Base-by-base conservation (phyloP, 1,140 invertebrate genomes). In the Anastrepha obliqua region DNA sequence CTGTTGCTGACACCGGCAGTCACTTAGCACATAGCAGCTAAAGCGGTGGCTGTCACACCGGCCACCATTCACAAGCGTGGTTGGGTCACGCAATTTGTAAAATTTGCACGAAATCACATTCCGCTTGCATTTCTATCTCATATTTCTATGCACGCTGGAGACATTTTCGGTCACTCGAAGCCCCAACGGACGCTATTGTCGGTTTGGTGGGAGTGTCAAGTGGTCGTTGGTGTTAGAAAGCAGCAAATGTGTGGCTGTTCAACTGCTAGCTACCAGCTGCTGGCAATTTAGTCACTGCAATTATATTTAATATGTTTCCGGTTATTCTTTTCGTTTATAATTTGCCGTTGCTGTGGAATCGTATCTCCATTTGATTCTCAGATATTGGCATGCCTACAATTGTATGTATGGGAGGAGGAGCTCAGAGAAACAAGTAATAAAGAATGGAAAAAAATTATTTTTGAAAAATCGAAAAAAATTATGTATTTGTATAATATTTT, bases 1-100 rank as follows among this genome's bases (percentile, higher is more conserved):
- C 74, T 81, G 74, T 81, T 81, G 74, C 74, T 81, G 74, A 81
- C 74, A 81, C 74, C 74, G 74, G 74, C 74, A 55, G 64, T 74
- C 17, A 74, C 47, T 55, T 55, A 51, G 17, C n/a, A 3, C 47
- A 15, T 39, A 17, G 74, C 47, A 55, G 47, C 47, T 55, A 11
- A 5, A 29, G 47, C 47, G 47, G 47, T 55, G 44, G 74, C 74
- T n/a, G 42, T 39, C 15, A 74, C 20, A 67, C 20, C 65, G 29
- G 29, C 29, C 29, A 65, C n/a, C 20, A 39, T n/a, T 9, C 20
- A 29, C 15, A 70, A 15, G 42, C 70, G 3, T 5, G 44, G 3
- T 44, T 51, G 17, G 17, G 17, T 4, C 44, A 47, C 15, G 8
- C 74, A 78, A 78, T 55, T 81, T 55, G 74, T 55, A 47, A 81